A percentile compares a stretch with the other conserved stretches of the same genome.
phyloP scores from a whole-genome alignment of 1,140 invertebrate species.

The Cydia splendana region DNA sequence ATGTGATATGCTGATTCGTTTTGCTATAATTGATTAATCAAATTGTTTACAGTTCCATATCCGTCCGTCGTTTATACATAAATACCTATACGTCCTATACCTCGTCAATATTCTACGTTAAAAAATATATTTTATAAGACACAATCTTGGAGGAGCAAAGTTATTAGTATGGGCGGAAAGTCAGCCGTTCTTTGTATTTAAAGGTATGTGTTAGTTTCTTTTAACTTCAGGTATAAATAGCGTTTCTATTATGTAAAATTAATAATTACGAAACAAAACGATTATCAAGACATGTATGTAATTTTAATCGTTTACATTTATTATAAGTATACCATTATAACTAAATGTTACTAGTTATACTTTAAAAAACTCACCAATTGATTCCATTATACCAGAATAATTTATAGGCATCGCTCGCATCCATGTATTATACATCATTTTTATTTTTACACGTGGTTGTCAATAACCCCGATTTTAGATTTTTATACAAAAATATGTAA shows the following conservation, averaged over 20 bases:
- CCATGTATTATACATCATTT: slow-evolving; percentile 22
- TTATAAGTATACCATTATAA: not conserved
- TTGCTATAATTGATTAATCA: too few relatives aligned
- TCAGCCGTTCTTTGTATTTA: too few relatives aligned
- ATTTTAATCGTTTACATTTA: not conserved
- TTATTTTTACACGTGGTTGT: slow-evolving; percentile 15
- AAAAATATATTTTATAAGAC: too few relatives aligned
- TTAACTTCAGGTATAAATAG: too few relatives aligned
- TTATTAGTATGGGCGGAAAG: too few relatives aligned
- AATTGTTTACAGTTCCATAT: too few relatives aligned
- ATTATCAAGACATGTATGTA: not conserved
- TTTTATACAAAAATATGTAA: slow-evolving; percentile 27
- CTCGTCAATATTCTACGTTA: too few relatives aligned
- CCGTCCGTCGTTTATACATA: too few relatives aligned
- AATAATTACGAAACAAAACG: not conserved
- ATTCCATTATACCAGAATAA: slow-evolving; percentile 17
- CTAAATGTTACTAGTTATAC: not conserved
- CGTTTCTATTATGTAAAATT: not conserved
- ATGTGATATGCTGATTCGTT: too few relatives aligned
- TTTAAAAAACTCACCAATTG: not conserved
- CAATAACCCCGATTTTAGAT: not conserved
- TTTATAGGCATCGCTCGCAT: not conserved
- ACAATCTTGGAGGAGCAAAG: too few relatives aligned
- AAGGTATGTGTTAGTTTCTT: too few relatives aligned
- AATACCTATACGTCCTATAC: too few relatives aligned